These are phyloP conservation scores for Cydia pomonella DNA, from an alignment of 1,140 invertebrate species.

Conservation along the genomic window DNA sequence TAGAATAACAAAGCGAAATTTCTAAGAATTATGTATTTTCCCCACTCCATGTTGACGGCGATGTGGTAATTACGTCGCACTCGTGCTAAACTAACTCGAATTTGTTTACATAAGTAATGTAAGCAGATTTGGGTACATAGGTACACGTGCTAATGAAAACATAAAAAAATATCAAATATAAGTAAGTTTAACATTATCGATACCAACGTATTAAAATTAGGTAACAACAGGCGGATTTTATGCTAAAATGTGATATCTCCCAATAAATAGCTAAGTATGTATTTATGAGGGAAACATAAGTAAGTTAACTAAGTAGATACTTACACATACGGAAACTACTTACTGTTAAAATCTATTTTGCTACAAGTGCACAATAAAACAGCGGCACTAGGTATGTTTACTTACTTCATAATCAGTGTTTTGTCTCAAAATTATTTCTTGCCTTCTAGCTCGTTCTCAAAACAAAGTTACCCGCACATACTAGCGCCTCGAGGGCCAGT, in stretches of 20 bases:
- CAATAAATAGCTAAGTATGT: too few species aligned
- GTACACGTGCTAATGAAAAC: too few species aligned
- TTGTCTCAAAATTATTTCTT: neutral
- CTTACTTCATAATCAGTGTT: neutral
- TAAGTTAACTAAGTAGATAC: too few species aligned
- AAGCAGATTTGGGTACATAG: too few species aligned
- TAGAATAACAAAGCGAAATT: neutral
- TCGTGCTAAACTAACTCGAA: neutral
- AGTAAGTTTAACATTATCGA: too few species aligned
- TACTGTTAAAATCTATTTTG: neutral
- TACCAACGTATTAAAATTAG: too few species aligned
- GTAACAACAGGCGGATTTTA: too few species aligned
- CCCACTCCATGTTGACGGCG: neutral
- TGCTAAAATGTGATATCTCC: too few species aligned
- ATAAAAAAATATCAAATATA: too few species aligned
- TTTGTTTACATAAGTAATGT: conserved; percentile 5
- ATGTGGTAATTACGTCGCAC: conserved; percentile 7
- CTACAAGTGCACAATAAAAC: neutral
- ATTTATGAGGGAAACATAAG: too few species aligned
- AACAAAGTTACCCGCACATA: neutral
- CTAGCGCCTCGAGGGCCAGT: neutral
- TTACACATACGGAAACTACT: neutral
- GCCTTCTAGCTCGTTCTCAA: neutral
- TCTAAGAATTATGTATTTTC: neutral
- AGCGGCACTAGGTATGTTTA: neutral